Base-by-base conservation (phyloP, 2,113 vertebrate genomes). In the Dissostichus mawsoni region DNA sequence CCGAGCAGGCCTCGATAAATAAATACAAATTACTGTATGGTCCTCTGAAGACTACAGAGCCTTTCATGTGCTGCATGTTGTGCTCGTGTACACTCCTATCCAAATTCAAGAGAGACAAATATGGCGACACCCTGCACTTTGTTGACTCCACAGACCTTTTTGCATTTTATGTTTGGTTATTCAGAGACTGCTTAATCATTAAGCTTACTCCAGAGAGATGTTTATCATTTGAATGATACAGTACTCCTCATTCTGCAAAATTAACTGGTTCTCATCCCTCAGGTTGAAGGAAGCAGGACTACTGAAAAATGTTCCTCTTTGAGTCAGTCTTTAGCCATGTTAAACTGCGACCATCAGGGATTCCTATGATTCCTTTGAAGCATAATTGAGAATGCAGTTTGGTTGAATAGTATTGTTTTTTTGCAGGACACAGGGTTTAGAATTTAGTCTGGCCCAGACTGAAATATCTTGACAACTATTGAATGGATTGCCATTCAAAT, bases 221-320 rank as follows among this genome's bases (percentile, higher is more conserved):
- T 73, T 82, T 92, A 74, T 71, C 33, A 93, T 94, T 95, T 94
- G 90, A 81, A 91, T 95, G 52, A 45, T 18, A 48, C 17, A 0
- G 73, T 77, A 55, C 2, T 65, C 18, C 11, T 44, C 4, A 33
- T 18, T 14, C 57, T 41, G 47, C 53, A 36, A 44, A 47, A 51
- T 53, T 66, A 20, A 75, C 72, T 16, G 52, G 25, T 74, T 78
- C 74, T 25, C 50, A 64, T 52, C 52, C 47, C 18, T 59, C 14
- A 23, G 18, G 29, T 10, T 53, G 8, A 33, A 16, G 33, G 20
- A 33, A 7, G 17, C 14, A 69, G 18, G 1, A 9, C 14, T 7
- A 1, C 7, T 18, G 51, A 18, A n/a, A 6, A 14, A 23, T 5
- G 5, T 29, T 29, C n/a, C 9, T 51, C 11, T 36, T 66, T 29